Base-by-base conservation (phyloP, 2,888 invertebrate genomes). In the Deladenus siricidicola region DNA sequence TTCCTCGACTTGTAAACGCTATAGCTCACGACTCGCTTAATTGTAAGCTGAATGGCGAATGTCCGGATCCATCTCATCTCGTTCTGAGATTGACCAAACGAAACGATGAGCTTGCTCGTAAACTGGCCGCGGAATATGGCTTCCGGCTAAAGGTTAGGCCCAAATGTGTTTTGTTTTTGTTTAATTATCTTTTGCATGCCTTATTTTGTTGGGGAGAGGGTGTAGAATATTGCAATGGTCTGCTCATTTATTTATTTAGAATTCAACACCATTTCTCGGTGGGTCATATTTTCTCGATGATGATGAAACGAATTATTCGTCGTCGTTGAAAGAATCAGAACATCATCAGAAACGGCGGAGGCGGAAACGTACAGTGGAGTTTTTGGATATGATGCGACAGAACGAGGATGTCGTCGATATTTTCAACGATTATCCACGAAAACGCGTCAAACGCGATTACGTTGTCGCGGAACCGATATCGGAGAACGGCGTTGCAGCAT, bases 181-280 rank as follows among this genome's bases (percentile, higher is more conserved):
- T n/a, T n/a, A n/a, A n/a, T n/a, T n/a, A n/a, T n/a, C n/a, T n/a
- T n/a, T n/a, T n/a, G n/a, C n/a, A n/a, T n/a, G n/a, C n/a, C n/a
- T 30, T 58, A 60, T 1, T 23, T 8, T 0, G 14, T 28, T 23
- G 21, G 26, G 2, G 44, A 30, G 24, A 23, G 4, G 4, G 4
- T 28, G 23, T 44, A 23, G 43, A 52, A 26, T 19, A 45, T n/a
- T n/a, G n/a, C 45, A 23, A 19, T 45, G n/a, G n/a, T n/a, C n/a
- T n/a, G n/a, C n/a, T n/a, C n/a, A n/a, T n/a, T n/a, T n/a, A n/a
- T n/a, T n/a, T n/a, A n/a, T n/a, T n/a, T n/a, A n/a, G n/a, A n/a
- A n/a, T n/a, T n/a, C n/a, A n/a, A n/a, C n/a, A n/a, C n/a, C 76
- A 6, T 77, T 77, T 58, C 64, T 77, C 50, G 77, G 76, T 47